Conservation (phyloP, 2,113 vertebrate species). For the Tringa solitaria region DNA sequence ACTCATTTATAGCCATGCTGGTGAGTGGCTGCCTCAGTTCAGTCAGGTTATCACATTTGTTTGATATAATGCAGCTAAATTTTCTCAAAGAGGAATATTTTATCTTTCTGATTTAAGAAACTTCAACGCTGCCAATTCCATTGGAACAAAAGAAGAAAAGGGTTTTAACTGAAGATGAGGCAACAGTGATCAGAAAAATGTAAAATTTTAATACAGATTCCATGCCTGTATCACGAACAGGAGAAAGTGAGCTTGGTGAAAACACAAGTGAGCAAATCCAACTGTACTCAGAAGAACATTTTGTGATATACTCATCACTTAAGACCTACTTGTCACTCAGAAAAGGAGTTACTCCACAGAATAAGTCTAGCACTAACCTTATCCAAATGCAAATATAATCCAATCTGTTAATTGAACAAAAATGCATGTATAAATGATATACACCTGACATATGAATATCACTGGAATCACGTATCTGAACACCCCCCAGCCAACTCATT, state of each 20-base stretch:
- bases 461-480: rapidly evolving
- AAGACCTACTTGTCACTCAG: rapidly evolving
- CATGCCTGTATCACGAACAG: not conserved
- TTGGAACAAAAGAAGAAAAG: not conserved
- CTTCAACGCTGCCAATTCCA: not conserved
- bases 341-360: not conserved
- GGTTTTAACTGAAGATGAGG: not conserved
- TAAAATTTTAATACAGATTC: not conserved
- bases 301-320: not conserved
- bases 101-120: not conserved
- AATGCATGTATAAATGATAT: rapidly evolving
- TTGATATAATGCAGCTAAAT: not conserved
- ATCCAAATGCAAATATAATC: not conserved
- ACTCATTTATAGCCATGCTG: not conserved
- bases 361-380: not conserved
- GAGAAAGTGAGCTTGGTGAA: not conserved
- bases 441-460: rapidly evolving
- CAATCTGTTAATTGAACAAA: not conserved
- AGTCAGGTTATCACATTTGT: not conserved
- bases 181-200: not conserved
- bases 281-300: not conserved
- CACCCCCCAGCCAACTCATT: not conserved
- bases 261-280: not conserved
- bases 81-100: not conserved
- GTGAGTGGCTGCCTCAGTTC: not conserved